Evolutionary conservation across 1,140 invertebrate species (phyloP), one percentile per base, ranked within the genome.

Genomic region (Tyrophagus putrescentiae): DNA sequence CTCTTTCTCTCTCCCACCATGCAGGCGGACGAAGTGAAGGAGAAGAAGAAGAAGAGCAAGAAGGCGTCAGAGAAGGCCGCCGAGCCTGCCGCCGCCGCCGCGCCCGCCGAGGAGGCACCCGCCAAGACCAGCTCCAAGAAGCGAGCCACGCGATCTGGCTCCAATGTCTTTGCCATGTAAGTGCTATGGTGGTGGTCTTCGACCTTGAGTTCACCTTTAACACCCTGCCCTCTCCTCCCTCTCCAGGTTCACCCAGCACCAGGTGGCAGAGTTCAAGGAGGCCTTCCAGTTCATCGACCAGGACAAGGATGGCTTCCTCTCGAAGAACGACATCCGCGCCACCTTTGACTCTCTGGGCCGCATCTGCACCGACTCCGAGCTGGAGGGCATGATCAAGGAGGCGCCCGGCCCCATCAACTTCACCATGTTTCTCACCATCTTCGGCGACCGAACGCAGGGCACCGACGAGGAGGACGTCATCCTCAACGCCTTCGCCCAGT

Each of bases 221-320:
- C 9, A 11, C 18, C 21, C 9, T 50, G 11, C 7, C 7, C 7
- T 9, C 7, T 9, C 7, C 7, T 50, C 18, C 7, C 23, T n/a
- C 23, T 54, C 29, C 33, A 57, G 56, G 56, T 94, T 94, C 80
- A 83, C 84, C 61, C 87, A 92, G 76, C 84, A 84, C 76, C 88
- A 94, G 78, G 85, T 94, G 67, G 86, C 87, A 66, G 88, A 92
- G 75, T 94, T 93, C 79, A 94, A 93, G 76, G 89, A 94, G 79
- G 89, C 88, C 70, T 97, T 98, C 84, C 83, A 87, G 74, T 83
- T 98, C 71, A 98, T 98, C 84, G 94, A 98, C 78, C 84, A 87
- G 76, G 89, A 98, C 78, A 93, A 96, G 76, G 94, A 98, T 75
- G 91, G 92, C 68, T 85, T 97, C 76, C 89, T 98, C 72, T 86